Evolutionary conservation across 2,797 vertebrate genomes (phyloP).

Genomic region (Salmo trutta): DNA sequence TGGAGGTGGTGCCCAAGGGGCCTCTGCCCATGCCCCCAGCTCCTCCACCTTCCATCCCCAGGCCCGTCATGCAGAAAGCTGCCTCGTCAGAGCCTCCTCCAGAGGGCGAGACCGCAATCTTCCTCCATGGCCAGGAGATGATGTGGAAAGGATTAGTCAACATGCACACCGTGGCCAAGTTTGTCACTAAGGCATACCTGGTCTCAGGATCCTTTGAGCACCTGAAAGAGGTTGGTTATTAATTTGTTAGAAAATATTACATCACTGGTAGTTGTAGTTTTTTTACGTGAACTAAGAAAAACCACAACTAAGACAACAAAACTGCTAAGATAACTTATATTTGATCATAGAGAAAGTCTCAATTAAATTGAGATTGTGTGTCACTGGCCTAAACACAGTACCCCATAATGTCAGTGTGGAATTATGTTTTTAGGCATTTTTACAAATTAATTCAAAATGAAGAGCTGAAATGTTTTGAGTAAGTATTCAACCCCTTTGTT

Average conservation of each 20-base stretch:
- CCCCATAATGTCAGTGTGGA: too few species aligned
- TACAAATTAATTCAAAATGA: too few species aligned
- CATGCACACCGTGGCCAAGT: constrained; percentile 97
- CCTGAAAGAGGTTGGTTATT: constrained; percentile 87
- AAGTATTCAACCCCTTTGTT: too few species aligned
- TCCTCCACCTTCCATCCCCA: constrained; percentile 43
- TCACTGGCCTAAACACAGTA: too few species aligned
- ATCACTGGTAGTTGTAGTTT: not conserved
- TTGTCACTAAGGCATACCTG: constrained; percentile 97
- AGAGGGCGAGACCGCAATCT: constrained; percentile 91
- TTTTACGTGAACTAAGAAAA: not conserved
- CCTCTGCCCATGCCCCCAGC: constrained; percentile 69
- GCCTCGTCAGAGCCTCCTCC: constrained; percentile 77
- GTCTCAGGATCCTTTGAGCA: constrained; percentile 96
- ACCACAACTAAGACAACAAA: not conserved
- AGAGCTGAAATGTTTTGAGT: too few species aligned
- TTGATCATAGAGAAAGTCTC: not conserved
- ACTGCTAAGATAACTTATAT: not conserved
- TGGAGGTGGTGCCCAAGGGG: constrained; percentile 53
- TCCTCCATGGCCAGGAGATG: constrained; percentile 90
- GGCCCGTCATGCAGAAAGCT: constrained; percentile 45
- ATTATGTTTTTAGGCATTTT: too few species aligned
- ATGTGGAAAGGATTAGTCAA: constrained; percentile 99
- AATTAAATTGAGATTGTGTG: too few species aligned
- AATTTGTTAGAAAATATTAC: not conserved